A percentile compares a stretch with the other conserved stretches of the same genome.
Conservation (phyloP, 2,113 vertebrate genomes). For the Bungarus multicinctus region DNA sequence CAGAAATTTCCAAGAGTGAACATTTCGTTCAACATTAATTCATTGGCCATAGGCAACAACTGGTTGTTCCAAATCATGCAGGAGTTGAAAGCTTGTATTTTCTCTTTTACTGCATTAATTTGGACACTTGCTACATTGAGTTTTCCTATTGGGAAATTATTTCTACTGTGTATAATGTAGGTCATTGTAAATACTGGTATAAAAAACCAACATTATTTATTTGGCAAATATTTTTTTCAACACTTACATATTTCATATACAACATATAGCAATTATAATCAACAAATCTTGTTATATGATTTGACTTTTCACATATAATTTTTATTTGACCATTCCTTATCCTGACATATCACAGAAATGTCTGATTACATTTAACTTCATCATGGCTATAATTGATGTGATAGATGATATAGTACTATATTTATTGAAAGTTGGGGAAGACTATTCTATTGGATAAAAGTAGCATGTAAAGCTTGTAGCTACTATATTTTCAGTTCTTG, state of each 20-base stretch:
- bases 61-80: not conserved
- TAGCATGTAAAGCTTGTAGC: slow-evolving; percentile 11
- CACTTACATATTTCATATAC: not conserved
- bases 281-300: not conserved
- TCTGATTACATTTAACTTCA: not conserved
- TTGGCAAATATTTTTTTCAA: not conserved
- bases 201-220: not conserved
- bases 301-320: not conserved
- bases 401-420: not conserved
- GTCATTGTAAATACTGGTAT: not conserved
- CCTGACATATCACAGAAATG: not conserved
- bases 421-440: not conserved
- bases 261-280: not conserved
- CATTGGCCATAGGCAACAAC: not conserved
- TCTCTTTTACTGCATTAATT: not conserved
- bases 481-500: slow-evolving; percentile 34
- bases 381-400: not conserved
- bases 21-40: not conserved
- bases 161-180: not conserved
- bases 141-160: not conserved
- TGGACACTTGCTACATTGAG: not conserved
- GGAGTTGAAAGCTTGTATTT: not conserved
- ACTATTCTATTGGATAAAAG: not conserved
- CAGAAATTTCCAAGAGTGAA: not conserved
- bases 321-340: not conserved